Percentiles rank a stretch among this genome's conserved stretches.
Conservation (phyloP, 23 tunicate genomes). For the Pegea sp. region DNA sequence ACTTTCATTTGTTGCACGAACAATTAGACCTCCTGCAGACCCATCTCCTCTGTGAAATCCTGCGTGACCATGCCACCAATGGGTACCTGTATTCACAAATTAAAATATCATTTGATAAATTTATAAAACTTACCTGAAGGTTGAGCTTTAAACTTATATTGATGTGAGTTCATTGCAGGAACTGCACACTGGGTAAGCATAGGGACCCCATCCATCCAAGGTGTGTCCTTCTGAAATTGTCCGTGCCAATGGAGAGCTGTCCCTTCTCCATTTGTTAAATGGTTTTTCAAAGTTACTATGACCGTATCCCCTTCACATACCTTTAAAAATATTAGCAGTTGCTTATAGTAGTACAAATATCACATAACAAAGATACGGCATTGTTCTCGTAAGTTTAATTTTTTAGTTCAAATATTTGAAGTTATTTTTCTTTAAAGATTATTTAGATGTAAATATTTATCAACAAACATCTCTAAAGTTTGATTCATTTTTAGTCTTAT, state of each 20-base stretch:
- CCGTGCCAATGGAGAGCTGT: constrained; percentile 94
- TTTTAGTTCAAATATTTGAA: too few relatives aligned
- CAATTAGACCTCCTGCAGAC: constrained; percentile 37
- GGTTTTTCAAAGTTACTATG: constrained; percentile 23
- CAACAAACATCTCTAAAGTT: too few relatives aligned
- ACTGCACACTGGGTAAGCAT: constrained; percentile 83
- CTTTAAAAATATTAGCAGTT: constrained; percentile 2
- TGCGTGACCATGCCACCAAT: constrained; percentile 95
- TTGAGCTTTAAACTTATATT: constrained; percentile 46
- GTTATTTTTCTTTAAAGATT: too few relatives aligned
- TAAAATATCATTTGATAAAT: not conserved
- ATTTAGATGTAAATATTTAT: too few relatives aligned
- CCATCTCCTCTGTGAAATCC: constrained; percentile 87
- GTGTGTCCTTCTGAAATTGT: constrained; percentile 33
- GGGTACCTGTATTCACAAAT: constrained; percentile 28
- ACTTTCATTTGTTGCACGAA: constrained; percentile 7
- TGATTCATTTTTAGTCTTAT: too few relatives aligned
- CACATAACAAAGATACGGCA: not conserved
- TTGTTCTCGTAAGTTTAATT: too few relatives aligned
- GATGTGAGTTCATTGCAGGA: constrained; percentile 24
- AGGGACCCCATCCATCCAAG: constrained; percentile 89
- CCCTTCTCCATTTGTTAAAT: constrained; percentile 52
- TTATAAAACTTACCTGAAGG: constrained; percentile 36
- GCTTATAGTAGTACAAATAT: not conserved
- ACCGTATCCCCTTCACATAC: constrained; percentile 54